phyloP scores from a whole-genome alignment of 2,888 invertebrate genomes.

The Hemithea aestivaria region DNA sequence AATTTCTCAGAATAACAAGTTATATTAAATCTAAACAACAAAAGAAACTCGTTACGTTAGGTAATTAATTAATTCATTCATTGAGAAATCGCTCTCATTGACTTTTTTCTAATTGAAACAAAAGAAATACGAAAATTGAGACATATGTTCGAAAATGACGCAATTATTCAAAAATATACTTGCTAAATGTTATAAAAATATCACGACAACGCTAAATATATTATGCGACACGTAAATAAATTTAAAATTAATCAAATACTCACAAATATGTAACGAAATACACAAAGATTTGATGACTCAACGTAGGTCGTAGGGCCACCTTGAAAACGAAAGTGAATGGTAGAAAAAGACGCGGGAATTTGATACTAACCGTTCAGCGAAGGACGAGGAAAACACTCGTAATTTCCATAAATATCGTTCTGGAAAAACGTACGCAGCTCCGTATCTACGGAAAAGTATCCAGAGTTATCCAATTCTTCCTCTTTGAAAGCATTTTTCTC shows the following conservation, averaged over 20 bases:
- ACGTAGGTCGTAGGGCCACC: slow-evolving; percentile 27
- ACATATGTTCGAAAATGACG: slow-evolving; percentile 19
- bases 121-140: not conserved
- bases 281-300: slow-evolving; percentile 34
- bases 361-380: slow-evolving; percentile 81
- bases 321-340: slow-evolving; percentile 42
- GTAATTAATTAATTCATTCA: no score
- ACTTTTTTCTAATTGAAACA: slow-evolving; percentile 1
- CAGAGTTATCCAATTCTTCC: slow-evolving; percentile 73
- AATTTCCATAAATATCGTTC: slow-evolving; percentile 93
- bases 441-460: slow-evolving; percentile 82
- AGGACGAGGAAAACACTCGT: slow-evolving; percentile 82
- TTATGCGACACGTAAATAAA: no score
- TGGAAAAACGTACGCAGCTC: slow-evolving; percentile 82
- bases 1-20: no score
- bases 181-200: not conserved
- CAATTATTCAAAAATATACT: slow-evolving; percentile 3
- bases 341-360: slow-evolving; percentile 24
- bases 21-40: no score
- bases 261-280: not conserved
- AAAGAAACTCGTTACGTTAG: no score
- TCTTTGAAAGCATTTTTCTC: slow-evolving; percentile 90
- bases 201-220: no score
- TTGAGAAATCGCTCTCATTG: no score
- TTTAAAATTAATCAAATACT: not conserved